Base-by-base conservation (phyloP, 2,113 vertebrate species). In the Edolisoma coerulescens region DNA sequence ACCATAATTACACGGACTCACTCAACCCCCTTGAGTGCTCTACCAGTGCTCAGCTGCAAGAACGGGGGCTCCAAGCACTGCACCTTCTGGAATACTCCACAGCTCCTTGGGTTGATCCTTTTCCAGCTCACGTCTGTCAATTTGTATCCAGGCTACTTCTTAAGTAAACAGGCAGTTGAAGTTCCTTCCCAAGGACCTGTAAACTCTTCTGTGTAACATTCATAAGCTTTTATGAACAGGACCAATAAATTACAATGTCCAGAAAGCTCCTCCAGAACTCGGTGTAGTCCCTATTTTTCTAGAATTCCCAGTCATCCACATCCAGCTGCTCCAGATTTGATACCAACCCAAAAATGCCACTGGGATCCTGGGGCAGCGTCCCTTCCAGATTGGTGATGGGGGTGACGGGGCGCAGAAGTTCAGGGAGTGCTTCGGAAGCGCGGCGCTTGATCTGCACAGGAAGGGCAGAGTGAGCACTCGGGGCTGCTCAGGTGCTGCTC, bases 251-350 rank as follows among this genome's bases (percentile, higher is more conserved):
- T 95, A 96, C 75, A 59, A 45, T 11, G 80, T 93, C 88, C 70
- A 94, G 52, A 69, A 87, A 95, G 77, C 75, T 81, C 68, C 65
- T 85, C 59, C 44, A 63, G 53, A 76, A 49, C 9, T 41, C 50
- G 18, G 23, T 16, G 9, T 8, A 69, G 64, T 84, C 81, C 26
- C 54, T 27, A 2, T 64, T 63, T 42, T 32, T 94, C 95, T 98
- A 99, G 98, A 99, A 99, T 85, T 99, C 99, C 99, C 99, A 99
- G 97, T 99, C 99, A 26, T 99, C 99, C 96, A 99, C 98, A 44
- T 99, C 99, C 92, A 99, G 97, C 93, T 99, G 98, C 95, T 99
- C 98, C 93, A 99, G 97, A 78, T 98, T 97, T 3, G 99, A 98
- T 61, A 99, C 99, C 91, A 99, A 95, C 87, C 98, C 99, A 67